phyloP scores from a whole-genome alignment of 2,797 vertebrate genomes.

The Phoebastria nigripes region DNA sequence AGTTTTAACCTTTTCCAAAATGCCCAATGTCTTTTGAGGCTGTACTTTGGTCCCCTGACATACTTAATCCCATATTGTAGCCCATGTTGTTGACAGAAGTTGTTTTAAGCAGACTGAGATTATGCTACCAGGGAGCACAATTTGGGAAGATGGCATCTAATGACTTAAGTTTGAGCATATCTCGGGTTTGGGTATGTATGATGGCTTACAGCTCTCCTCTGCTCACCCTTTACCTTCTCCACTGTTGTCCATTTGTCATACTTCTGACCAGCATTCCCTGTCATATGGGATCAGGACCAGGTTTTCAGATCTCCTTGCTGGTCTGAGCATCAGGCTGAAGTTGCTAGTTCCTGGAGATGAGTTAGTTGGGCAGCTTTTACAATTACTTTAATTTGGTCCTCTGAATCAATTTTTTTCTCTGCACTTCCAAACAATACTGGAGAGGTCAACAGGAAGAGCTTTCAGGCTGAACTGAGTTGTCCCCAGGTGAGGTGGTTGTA shows the following conservation, averaged over 20 bases:
- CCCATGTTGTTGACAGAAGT: background rate
- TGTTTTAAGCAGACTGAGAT: background rate
- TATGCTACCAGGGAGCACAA: background rate
- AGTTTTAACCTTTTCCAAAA: background rate
- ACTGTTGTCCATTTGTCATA: background rate
- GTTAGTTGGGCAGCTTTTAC: background rate
- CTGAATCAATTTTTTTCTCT: background rate
- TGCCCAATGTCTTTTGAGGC: background rate
- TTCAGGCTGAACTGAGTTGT: background rate
- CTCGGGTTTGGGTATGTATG: background rate
- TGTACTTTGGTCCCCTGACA: background rate
- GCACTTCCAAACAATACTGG: background rate
- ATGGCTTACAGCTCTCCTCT: background rate
- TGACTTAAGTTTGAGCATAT: background rate
- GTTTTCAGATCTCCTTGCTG: background rate
- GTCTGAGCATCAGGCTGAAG: background rate
- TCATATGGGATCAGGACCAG: background rate
- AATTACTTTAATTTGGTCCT: background rate
- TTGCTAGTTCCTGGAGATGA: background rate
- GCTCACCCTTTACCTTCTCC: background rate
- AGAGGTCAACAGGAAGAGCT: background rate
- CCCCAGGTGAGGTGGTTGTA: background rate
- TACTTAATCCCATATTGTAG: background rate
- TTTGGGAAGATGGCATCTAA: background rate
- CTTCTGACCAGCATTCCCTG: background rate